Percentiles rank a stretch among this genome's conserved stretches.
Conservation (phyloP, 2,888 invertebrate genomes). For the Tenthredo scrophulariae region DNA sequence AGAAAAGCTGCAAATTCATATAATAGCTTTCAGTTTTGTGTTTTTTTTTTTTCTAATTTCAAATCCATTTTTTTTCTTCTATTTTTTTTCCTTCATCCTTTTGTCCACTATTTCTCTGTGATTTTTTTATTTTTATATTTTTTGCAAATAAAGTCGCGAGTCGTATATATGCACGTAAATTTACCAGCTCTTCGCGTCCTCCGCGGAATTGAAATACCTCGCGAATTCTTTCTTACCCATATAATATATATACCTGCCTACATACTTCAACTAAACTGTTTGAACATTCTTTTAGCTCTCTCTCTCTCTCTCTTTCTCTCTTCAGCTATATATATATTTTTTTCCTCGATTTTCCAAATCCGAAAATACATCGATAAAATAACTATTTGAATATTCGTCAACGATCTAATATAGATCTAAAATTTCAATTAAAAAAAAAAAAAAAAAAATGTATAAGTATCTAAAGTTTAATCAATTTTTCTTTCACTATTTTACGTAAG, state of each 20-base stretch:
- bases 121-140: neutral
- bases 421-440: too few species aligned
- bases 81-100: neutral
- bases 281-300: neutral
- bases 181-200: neutral
- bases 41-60: too few species aligned
- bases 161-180: conserved; percentile 6
- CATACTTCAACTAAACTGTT: neutral
- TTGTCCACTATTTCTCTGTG: too few species aligned
- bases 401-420: neutral
- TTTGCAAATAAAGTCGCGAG: neutral
- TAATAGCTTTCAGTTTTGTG: too few species aligned
- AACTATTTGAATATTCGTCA: neutral
- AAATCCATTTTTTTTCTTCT: too few species aligned
- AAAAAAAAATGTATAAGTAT: too few species aligned
- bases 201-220: conserved; percentile 30
- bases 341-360: neutral
- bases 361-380: neutral
- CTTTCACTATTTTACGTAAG: too few species aligned
- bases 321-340: too few species aligned
- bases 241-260: neutral
- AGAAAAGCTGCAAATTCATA: too few species aligned
- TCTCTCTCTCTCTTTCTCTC: too few species aligned
- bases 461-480: too few species aligned
- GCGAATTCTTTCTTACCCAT: neutral